These are phyloP conservation scores for Coturnix japonica DNA, from an alignment of 2,113 vertebrate species.

Conservation along the genomic window DNA sequence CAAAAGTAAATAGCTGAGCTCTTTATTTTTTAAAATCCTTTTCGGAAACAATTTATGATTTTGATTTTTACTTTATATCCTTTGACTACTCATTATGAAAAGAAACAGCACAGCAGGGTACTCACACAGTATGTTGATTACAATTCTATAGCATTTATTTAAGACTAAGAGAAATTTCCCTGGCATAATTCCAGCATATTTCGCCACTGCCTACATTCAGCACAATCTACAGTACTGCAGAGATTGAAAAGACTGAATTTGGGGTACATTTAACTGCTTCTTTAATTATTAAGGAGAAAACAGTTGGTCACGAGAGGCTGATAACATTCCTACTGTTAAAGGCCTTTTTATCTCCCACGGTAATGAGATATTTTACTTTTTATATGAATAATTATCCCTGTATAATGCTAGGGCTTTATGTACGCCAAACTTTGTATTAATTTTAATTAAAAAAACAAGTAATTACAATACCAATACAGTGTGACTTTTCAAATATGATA, in stretches of 20 bases:
- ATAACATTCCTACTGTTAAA: slow-evolving; percentile 69
- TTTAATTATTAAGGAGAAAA: slow-evolving; percentile 78
- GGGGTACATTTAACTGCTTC: slow-evolving; percentile 37
- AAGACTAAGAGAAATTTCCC: slow-evolving; percentile 48
- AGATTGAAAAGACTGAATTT: slow-evolving; percentile 66
- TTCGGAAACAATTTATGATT: background rate
- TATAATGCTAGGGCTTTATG: slow-evolving; percentile 32
- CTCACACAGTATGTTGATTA: slow-evolving; percentile 47
- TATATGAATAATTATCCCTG: slow-evolving; percentile 59
- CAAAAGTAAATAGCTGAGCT: background rate
- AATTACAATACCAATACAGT: background rate
- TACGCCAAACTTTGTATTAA: slow-evolving; percentile 40
- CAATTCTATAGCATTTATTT: slow-evolving; percentile 41
- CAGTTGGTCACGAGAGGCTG: slow-evolving; percentile 65
- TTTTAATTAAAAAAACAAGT: slow-evolving; percentile 46
- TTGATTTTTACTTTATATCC: slow-evolving; percentile 32
- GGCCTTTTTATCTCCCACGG: background rate
- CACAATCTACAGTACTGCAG: slow-evolving; percentile 5
- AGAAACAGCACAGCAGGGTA: slow-evolving; percentile 56
- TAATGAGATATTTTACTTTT: slow-evolving; percentile 30
- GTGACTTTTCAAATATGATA: slow-evolving; percentile 12
- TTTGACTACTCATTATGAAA: slow-evolving; percentile 23
- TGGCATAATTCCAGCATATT: slow-evolving; percentile 43
- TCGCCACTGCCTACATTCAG: background rate
- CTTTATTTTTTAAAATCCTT: background rate